Evolutionary conservation across 2,797 vertebrate genomes (phyloP).

Genomic region (Parauchenoglanis ngamensis): DNA sequence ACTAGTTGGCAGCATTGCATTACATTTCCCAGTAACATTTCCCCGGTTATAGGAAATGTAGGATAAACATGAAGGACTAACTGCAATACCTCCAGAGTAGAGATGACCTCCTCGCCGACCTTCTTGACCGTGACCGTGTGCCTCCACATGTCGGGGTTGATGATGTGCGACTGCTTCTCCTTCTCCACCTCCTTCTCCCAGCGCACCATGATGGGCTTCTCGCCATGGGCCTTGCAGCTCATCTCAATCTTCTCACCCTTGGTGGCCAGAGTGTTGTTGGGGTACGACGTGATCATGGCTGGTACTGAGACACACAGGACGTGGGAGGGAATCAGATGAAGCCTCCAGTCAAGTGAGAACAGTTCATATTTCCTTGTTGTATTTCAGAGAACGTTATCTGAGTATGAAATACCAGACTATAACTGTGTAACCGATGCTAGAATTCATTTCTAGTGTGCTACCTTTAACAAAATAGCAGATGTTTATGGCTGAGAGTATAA

Average conservation of each 20-base stretch:
- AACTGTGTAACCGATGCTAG: too few relatives aligned
- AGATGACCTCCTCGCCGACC: slow-evolving; percentile 92
- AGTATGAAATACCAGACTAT: not conserved
- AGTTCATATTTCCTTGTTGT: not conserved
- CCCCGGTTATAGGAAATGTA: not conserved
- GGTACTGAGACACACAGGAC: slow-evolving; percentile 77
- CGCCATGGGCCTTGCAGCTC: slow-evolving; percentile 92
- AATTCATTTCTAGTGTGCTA: not conserved
- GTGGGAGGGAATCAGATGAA: not conserved
- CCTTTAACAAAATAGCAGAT: not conserved
- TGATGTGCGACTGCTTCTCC: slow-evolving; percentile 81
- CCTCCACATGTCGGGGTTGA: slow-evolving; percentile 89
- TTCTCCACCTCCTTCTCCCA: slow-evolving; percentile 99
- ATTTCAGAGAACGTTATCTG: not conserved
- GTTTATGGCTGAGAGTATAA: not conserved
- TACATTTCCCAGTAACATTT: not conserved
- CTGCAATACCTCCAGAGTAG: slow-evolving; percentile 84
- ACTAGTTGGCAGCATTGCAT: slow-evolving; percentile 1
- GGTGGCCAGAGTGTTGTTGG: slow-evolving; percentile 94
- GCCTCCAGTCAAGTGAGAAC: not conserved
- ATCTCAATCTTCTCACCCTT: slow-evolving; percentile 97
- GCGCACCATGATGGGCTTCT: slow-evolving; percentile 97
- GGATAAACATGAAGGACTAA: not conserved
- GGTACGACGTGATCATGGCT: slow-evolving; percentile 97
- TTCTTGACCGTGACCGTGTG: slow-evolving; percentile 95